Base-by-base conservation (phyloP, 2,888 invertebrate genomes). In the Aphodius granarius region DNA sequence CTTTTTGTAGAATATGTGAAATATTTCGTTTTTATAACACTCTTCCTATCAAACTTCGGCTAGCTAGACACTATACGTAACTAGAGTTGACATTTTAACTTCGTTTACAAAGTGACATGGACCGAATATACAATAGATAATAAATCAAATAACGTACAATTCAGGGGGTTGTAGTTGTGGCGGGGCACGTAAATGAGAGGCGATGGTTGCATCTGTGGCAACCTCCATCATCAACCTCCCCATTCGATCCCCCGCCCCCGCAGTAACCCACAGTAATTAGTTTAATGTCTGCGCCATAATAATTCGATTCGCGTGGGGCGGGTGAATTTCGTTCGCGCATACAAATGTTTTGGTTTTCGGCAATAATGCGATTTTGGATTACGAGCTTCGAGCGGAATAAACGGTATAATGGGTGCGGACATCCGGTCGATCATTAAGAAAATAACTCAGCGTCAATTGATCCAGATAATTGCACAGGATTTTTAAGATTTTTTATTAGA, bases 401-500 rank as follows among this genome's bases (percentile, higher is more conserved):
- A 43, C 13, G 43, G 43, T 9, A n/a, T n/a, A 43, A 43, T 6
- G 9, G 43, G 43, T 9, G 43, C 43, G 43, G 43, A 13, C n/a
- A n/a, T 1, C 43, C 43, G 43, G 43, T 43, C 43, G 43, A 43
- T 13, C 43, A 43, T 43, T 43, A 43, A 43, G 43, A 43, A 43
- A 43, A 43, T 72, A 63, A 43, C 72, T 72, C 62, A 72, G 16
- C 62, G 63, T 63, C 62, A 66, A 43, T 16, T 18, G 72, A 43
- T 43, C 16, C 62, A 17, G 62, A 19, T n/a, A 72, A 20, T 43
- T 43, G 72, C 72, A 63, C 63, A 43, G 62, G 64, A 76, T 70
- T 22, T 21, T 64, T 62, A 75, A 63, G 66, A 70, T 76, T 70
- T 73, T 76, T n/a, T n/a, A n/a, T n/a, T n/a, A n/a, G n/a, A n/a